These are phyloP conservation scores for Epinotia demarniana DNA, from an alignment of 2,888 invertebrate species.

Conservation along the genomic window DNA sequence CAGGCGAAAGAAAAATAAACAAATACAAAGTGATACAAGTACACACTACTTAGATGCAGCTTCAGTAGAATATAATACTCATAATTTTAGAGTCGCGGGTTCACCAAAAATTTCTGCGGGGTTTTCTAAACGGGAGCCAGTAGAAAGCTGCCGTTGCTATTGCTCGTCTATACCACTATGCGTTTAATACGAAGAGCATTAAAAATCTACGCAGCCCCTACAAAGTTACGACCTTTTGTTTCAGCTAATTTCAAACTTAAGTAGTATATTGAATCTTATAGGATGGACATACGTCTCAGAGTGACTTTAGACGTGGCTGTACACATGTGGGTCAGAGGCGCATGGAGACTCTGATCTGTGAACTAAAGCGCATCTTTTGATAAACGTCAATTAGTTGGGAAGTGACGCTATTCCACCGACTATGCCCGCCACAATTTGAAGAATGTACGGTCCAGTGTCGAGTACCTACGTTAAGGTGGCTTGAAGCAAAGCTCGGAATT, in stretches of 20 bases:
- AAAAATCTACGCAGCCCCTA: not conserved
- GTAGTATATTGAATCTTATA: not conserved
- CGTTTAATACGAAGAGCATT: not conserved
- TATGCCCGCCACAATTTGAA: not conserved
- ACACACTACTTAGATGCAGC: too few species aligned
- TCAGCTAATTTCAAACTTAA: not conserved
- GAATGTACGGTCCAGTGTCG: not conserved
- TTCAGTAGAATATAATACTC: too few species aligned
- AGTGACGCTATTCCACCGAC: not conserved
- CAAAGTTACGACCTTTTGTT: constrained; percentile 4
- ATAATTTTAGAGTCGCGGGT: not conserved
- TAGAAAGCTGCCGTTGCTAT: constrained; percentile 31
- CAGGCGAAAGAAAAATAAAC: too few species aligned
- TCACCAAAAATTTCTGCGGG: constrained; percentile 31
- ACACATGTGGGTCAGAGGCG: constrained; percentile 27
- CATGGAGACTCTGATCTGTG: constrained; percentile 15
- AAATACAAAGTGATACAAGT: too few species aligned
- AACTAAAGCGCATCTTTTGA: constrained; percentile 15
- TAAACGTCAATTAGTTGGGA: constrained; percentile 8
- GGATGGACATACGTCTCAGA: not conserved
- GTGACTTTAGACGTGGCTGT: not conserved
- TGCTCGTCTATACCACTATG: constrained; percentile 7
- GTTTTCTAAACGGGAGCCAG: constrained; percentile 24
- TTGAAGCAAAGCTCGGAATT: not conserved
- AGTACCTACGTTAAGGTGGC: not conserved